Base-by-base conservation (phyloP, 2,797 vertebrate species). In the Corythornis leucogaster region DNA sequence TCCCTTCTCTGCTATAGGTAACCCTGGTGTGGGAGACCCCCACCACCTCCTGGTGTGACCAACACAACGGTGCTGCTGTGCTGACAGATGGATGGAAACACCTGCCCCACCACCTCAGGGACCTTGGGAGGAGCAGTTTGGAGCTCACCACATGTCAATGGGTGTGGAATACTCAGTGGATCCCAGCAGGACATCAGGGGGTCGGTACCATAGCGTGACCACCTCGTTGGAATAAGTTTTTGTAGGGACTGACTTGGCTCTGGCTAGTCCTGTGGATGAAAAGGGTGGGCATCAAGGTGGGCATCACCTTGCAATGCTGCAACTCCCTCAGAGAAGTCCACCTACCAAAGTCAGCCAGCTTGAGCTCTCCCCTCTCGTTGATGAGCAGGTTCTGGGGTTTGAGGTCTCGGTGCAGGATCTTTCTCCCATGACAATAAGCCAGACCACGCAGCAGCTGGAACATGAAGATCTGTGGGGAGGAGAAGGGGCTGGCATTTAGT, bases 151-250 rank as follows among this genome's bases (percentile, higher is more conserved):
- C 99, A 99, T 99, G 94, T 99, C 99, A 4, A 99, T 99, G 91
- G 98, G 99, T 5, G 99, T 99, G 77, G 99, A 99, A 80, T 99
- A 99, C 82, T 99, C 99, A 0, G 99, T 99, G 22, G 98, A 99
- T 63, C 99, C 99, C 95, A 99, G 98, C 55, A 99, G 98, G 75
- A 99, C 99, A 0, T 99, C 99, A 0, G 99, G 99, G 15, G 99
- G 99, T 21, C 99, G 98, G 95, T 99, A 99, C 99, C 99, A 99
- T 25, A 99, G 97, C 16, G 99, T 99, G 77, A 99, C 99, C 95
- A 99, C 99, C 96, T 99, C 99, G 11, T 99, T 99, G 95, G 99
- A 99, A 76, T 99, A 99, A 1, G 99, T 99, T 97, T 99, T 99
- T 0, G 99, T 99, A 25, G 98, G 98, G 68, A 99, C 98, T 1